A percentile compares a stretch with the other conserved stretches of the same genome.
Evolutionary conservation across 1,140 invertebrate species (phyloP).

Genomic region (Trichonephila clavata): DNA sequence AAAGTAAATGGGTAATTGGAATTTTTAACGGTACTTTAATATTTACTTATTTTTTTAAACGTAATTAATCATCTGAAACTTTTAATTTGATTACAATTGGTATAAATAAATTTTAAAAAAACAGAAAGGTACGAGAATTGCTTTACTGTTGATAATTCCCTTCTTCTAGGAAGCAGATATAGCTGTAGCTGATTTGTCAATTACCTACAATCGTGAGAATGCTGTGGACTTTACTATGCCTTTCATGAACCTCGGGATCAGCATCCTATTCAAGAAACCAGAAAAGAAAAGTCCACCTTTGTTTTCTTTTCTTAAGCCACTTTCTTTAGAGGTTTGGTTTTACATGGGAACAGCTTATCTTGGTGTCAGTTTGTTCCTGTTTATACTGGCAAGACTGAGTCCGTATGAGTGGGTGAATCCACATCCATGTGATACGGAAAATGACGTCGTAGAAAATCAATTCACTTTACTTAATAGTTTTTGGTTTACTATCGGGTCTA

Average conservation of each 20-base stretch:
- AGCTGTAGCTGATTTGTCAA: conserved; percentile 81
- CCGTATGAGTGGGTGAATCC: conserved; percentile 91
- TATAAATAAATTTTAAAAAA: neutral
- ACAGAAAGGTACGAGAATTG: conserved; percentile 67
- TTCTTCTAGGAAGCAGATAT: conserved; percentile 81
- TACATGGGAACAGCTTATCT: conserved; percentile 97
- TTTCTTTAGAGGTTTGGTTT: conserved; percentile 90
- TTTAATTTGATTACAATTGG: neutral
- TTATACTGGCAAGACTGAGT: conserved; percentile 92
- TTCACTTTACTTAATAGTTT: conserved; percentile 91
- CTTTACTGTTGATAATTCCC: conserved; percentile 6
- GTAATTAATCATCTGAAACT: too few relatives aligned
- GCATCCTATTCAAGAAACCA: conserved; percentile 81
- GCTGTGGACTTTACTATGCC: conserved; percentile 82
- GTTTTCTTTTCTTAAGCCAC: conserved; percentile 81
- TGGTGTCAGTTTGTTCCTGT: conserved; percentile 94
- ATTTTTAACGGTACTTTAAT: neutral
- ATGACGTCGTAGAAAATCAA: conserved; percentile 84
- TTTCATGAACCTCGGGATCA: conserved; percentile 81
- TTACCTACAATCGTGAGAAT: conserved; percentile 80
- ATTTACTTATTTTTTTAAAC: neutral
- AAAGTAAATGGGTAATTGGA: neutral
- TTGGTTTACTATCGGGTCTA: conserved; percentile 95
- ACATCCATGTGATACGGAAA: conserved; percentile 86
- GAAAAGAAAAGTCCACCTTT: conserved; percentile 79